These are phyloP conservation scores for Saccostrea echinata DNA, from an alignment of 1,140 invertebrate genomes.

Conservation along the genomic window DNA sequence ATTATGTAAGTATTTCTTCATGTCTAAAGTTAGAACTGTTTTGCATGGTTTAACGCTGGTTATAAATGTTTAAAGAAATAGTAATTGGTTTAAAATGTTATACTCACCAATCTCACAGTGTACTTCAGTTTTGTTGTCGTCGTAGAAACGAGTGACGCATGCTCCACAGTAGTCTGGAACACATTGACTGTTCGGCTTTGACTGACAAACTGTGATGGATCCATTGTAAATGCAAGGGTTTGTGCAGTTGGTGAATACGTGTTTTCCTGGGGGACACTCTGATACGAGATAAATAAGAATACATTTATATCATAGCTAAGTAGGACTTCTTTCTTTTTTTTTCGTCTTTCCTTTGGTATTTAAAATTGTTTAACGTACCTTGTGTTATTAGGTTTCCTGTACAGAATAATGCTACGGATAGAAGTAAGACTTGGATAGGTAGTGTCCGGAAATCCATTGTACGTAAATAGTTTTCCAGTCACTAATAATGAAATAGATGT, in stretches of 20 bases:
- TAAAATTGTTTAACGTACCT: not conserved
- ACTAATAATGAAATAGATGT: too few relatives aligned
- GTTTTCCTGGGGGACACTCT: constrained; percentile 36
- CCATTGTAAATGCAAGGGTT: constrained; percentile 28
- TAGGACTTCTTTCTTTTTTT: not conserved
- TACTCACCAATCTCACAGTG: constrained; percentile 19
- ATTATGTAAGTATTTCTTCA: too few relatives aligned
- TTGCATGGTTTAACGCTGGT: too few relatives aligned
- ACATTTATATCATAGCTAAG: not conserved
- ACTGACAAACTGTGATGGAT: constrained; percentile 36
- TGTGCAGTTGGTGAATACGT: constrained; percentile 41
- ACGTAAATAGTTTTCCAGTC: too few relatives aligned
- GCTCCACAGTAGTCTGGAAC: constrained; percentile 40
- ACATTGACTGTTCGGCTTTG: constrained; percentile 13
- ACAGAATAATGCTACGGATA: not conserved
- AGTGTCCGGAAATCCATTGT: not conserved
- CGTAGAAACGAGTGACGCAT: constrained; percentile 41
- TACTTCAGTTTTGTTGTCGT: constrained; percentile 13
- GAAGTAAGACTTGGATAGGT: not conserved
- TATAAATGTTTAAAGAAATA: too few relatives aligned
- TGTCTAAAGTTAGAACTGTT: too few relatives aligned
- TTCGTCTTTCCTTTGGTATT: not conserved
- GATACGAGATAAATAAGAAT: not conserved
- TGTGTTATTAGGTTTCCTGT: not conserved
- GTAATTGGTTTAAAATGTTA: too few relatives aligned